phyloP scores from a whole-genome alignment of 2,888 invertebrate species.

The Gastracanthus pulcherrimus region DNA sequence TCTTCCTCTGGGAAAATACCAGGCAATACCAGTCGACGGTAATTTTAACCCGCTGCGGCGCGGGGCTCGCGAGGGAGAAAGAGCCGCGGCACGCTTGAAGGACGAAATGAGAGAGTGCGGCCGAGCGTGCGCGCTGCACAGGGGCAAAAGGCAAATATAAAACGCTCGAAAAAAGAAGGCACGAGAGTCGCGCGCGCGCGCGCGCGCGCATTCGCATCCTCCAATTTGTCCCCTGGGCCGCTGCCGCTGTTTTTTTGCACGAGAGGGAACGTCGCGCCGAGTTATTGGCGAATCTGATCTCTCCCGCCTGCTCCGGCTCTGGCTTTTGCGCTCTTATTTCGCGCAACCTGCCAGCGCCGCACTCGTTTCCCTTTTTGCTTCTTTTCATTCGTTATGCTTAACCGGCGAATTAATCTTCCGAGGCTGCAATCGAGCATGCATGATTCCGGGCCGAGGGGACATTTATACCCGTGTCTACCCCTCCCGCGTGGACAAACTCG shows the following conservation, averaged over 20 bases:
- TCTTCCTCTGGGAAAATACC: constrained; percentile 50
- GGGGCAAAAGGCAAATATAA: constrained; percentile 35
- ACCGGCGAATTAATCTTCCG: constrained; percentile 33
- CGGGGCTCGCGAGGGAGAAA: constrained; percentile 1
- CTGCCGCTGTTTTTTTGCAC: background rate
- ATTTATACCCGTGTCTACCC: background rate
- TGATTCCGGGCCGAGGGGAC: background rate
- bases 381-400: constrained; percentile 29
- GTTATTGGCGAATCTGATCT: constrained; percentile 47
- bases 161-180: constrained; percentile 4
- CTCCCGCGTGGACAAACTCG: no score
- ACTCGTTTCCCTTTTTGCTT: background rate
- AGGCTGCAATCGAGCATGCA: background rate
- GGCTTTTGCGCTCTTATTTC: constrained; percentile 36
- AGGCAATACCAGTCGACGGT: constrained; percentile 48
- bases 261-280: background rate
- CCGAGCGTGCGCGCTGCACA: background rate
- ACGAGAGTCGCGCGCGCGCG: background rate
- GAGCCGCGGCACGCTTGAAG: background rate
- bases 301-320: background rate
- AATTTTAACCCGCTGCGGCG: constrained; percentile 43
- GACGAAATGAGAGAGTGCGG: constrained; percentile 32
- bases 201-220: constrained; percentile 2
- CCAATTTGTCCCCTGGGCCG: constrained; percentile 45
- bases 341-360: background rate